Evolutionary conservation across 1,140 invertebrate genomes (phyloP).

Genomic region (Pseudomyrmex sp.): DNA sequence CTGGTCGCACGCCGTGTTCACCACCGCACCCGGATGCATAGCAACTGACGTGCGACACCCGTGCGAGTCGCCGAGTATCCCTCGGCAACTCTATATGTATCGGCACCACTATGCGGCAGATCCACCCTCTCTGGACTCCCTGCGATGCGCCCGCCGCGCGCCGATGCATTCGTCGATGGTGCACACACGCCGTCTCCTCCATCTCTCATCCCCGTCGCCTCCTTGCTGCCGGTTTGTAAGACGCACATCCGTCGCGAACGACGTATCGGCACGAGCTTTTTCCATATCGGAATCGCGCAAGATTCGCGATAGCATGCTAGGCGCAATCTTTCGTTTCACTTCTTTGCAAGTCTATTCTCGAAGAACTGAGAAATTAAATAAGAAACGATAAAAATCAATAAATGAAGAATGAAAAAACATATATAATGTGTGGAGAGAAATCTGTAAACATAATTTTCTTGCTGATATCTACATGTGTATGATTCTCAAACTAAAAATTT

Average conservation of each 20-base stretch:
- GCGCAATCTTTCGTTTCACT: background rate
- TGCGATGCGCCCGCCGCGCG: constrained; percentile 65
- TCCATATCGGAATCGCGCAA: background rate
- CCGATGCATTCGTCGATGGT: constrained; percentile 36
- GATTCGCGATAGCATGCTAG: background rate
- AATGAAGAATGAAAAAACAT: too few relatives aligned
- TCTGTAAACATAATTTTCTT: too few relatives aligned
- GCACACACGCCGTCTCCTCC: constrained; percentile 28
- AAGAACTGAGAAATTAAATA: background rate
- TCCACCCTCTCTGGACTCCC: constrained; percentile 66
- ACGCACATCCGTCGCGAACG: background rate
- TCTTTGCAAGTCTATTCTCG: background rate
- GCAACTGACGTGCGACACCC: constrained; percentile 62
- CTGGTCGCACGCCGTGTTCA: constrained; percentile 52
- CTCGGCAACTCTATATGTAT: constrained; percentile 46
- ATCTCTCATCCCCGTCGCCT: background rate
- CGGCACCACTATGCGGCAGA: constrained; percentile 73
- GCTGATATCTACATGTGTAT: too few relatives aligned
- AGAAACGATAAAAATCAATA: too few relatives aligned
- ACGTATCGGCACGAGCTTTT: background rate
- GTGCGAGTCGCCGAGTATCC: constrained; percentile 49
- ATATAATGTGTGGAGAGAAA: too few relatives aligned
- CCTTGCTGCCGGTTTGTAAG: background rate
- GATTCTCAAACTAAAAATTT: too few relatives aligned
- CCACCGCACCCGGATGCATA: constrained; percentile 68